phyloP scores from a whole-genome alignment of 2,888 invertebrate genomes.

The Platynereis dumerilii region DNA sequence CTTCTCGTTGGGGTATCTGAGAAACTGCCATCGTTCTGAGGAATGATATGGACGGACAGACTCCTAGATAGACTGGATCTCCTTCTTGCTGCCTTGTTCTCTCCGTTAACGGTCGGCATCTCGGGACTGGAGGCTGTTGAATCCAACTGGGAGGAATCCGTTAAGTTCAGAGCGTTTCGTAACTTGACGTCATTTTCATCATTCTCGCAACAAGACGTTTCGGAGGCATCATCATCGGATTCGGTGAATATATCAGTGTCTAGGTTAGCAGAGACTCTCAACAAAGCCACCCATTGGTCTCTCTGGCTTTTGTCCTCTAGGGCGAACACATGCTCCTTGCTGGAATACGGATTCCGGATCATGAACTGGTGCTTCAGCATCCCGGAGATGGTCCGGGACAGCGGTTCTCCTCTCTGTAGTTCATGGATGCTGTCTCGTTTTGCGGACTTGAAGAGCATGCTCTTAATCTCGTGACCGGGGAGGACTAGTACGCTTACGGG shows the following conservation, averaged over 20 bases:
- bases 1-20: no score
- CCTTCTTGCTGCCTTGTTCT: no score
- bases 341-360: constrained; percentile 6
- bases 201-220: no score
- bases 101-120: no score
- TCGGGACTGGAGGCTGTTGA: no score
- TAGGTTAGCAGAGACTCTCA: constrained; percentile 15
- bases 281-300: constrained; percentile 17
- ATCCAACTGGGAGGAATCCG: no score
- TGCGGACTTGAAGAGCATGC: constrained; percentile 16
- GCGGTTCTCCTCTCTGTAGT: neutral
- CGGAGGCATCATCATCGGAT: neutral
- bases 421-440: neutral
- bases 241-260: constrained; percentile 14
- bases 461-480: constrained; percentile 38
- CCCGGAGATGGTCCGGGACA: constrained; percentile 14
- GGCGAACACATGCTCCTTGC: constrained; percentile 9
- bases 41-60: no score
- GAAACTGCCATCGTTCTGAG: no score
- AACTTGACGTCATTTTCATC: no score
- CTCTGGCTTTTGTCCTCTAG: constrained; percentile 7
- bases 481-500: constrained; percentile 45
- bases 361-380: constrained; percentile 16
- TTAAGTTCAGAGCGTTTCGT: no score
- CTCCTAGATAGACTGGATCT: no score